Base-by-base conservation (phyloP, 1,140 invertebrate genomes). In the Chlorops oryzae region DNA sequence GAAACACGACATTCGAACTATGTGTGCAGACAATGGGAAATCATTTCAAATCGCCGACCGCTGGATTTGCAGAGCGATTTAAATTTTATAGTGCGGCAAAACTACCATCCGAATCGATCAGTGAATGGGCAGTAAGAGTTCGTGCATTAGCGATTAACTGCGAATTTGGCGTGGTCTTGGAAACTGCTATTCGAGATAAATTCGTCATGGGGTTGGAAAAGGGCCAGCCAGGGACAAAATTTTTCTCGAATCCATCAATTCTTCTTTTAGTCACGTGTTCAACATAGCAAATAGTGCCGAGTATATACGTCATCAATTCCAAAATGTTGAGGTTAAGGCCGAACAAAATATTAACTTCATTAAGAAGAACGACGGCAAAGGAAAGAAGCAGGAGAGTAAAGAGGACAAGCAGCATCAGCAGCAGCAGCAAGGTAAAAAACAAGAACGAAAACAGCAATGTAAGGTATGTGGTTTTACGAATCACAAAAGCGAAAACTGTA, bases 141-240 rank as follows among this genome's bases (percentile, higher is more conserved):
- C 61, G 63, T 50, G 55, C 51, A 9, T 12, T 59, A 10, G 58
- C 61, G 9, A 56, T 52, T 3, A 20, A 60, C 39, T 67, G 64
- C 45, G 51, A 62, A 7, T 69, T 65, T 56, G 63, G 59, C 5
- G 37, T 1, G 2, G 51, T 49, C n/a, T 47, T 65, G 10, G 54
- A 65, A 5, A 58, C 54, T 7, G 38, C 24, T 15, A 28, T 70
- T 15, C 38, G 60, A 42, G 62, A 73, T 46, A 57, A 59, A 50
- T 65, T 71, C 35, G 56, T 71, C 1, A 62, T 57, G 52, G 61
- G 66, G 5, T 41, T 70, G n/a, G 42, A 39, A 15, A 56, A 46
- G 17, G 58, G 57, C 5, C 52, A 2, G 41, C 58, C 5, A 52
- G 61, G 56, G n/a, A 46, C 32, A n/a, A n/a, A n/a, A n/a, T n/a